A percentile compares a stretch with the other conserved stretches of the same genome.
Conservation (phyloP, 2,888 invertebrate species). For the Monoplex corrugatus region DNA sequence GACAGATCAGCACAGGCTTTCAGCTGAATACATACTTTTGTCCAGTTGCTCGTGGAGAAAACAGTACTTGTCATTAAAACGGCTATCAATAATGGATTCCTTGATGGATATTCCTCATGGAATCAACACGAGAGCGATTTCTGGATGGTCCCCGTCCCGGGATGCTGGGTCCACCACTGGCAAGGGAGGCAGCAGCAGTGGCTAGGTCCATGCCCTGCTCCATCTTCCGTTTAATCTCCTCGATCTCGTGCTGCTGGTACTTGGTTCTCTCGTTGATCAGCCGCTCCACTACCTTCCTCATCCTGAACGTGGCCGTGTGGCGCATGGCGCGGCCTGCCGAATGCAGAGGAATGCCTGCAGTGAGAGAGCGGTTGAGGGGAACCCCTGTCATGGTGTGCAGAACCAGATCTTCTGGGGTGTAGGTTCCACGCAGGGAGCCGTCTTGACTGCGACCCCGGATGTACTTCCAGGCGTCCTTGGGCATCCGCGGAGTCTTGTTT, state of each 20-base stretch:
- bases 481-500: conserved; percentile 48
- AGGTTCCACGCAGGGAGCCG: conserved; percentile 61
- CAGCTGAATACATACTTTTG: too few species aligned
- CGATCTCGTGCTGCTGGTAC: conserved; percentile 73
- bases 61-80: too few species aligned
- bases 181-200: conserved; percentile 1
- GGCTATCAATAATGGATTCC: too few species aligned
- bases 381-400: conserved; percentile 72
- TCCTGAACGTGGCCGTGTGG: conserved; percentile 78
- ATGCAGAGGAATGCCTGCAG: conserved; percentile 63
- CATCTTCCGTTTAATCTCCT: conserved; percentile 62
- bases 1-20: too few species aligned
- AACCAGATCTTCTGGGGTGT: conserved; percentile 69
- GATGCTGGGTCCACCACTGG: neutral
- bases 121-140: neutral
- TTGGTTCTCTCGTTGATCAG: conserved; percentile 72
- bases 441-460: conserved; percentile 65
- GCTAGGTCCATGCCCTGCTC: conserved; percentile 38
- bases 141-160: conserved; percentile 7
- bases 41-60: too few species aligned
- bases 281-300: conserved; percentile 73
- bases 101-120: neutral
- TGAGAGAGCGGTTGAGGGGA: conserved; percentile 49
- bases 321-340: conserved; percentile 74
- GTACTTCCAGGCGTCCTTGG: conserved; percentile 67